Conservation (phyloP, 1,140 invertebrate genomes). For the Cotesia vestalis region DNA sequence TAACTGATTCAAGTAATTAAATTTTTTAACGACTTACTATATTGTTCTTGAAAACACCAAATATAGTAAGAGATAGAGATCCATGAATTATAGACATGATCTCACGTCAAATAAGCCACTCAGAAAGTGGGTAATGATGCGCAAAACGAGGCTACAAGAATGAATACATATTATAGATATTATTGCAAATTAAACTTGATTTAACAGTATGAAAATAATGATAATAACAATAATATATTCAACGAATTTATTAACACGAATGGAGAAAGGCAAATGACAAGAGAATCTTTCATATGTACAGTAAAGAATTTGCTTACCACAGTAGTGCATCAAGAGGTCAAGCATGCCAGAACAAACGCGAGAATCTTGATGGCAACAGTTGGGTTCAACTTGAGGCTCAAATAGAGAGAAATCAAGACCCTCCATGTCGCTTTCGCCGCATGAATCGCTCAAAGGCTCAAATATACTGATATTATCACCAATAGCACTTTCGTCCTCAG, state of each 20-base stretch:
- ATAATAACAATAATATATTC: background rate
- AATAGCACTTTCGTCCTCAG: conserved; percentile 34
- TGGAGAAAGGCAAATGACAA: conserved; percentile 18
- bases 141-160: conserved; percentile 43
- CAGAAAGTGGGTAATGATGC: conserved; percentile 40
- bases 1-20: background rate
- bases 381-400: conserved; percentile 68
- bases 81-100: background rate
- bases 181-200: background rate
- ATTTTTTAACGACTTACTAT: background rate
- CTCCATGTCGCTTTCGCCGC: conserved; percentile 72
- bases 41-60: background rate
- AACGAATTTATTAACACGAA: background rate
- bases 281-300: background rate
- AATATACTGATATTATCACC: conserved; percentile 40
- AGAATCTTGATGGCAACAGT: conserved; percentile 58
- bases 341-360: conserved; percentile 61
- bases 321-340: conserved; percentile 58
- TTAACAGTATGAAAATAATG: background rate
- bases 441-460: conserved; percentile 59
- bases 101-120: conserved; percentile 9
- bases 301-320: conserved; percentile 52
- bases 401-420: conserved; percentile 74
- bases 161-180: background rate
- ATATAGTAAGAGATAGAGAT: background rate